These are phyloP conservation scores for Pollachius pollachius DNA, from an alignment of 2,113 vertebrate species.

Conservation along the genomic window DNA sequence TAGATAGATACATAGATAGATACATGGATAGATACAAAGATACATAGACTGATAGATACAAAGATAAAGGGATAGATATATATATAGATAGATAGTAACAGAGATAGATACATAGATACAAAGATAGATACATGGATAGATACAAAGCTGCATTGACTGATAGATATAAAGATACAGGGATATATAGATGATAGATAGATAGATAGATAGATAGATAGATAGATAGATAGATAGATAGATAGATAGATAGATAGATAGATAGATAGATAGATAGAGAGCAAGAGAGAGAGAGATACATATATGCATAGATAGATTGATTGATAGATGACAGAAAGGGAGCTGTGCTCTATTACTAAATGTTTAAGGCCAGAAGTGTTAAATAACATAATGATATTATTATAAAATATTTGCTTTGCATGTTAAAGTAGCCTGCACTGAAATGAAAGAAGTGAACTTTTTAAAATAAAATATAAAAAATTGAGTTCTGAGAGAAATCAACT, in stretches of 20 bases:
- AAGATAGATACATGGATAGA: background rate
- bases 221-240: conserved; percentile 13
- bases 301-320: background rate
- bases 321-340: background rate
- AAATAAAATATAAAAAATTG: too few species aligned
- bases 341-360: too few species aligned
- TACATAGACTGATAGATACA: background rate
- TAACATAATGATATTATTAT: too few species aligned
- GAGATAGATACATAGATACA: conserved; percentile 3
- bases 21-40: background rate
- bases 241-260: background rate
- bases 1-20: background rate
- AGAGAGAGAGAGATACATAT: background rate
- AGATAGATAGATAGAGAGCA: background rate
- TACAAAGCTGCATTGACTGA: too few species aligned
- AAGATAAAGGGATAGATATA: background rate
- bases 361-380: too few species aligned
- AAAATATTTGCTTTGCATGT: too few species aligned
- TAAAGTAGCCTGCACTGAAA: too few species aligned
- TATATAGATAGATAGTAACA: background rate
- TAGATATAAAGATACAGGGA: too few species aligned
- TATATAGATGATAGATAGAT: background rate
- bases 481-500: too few species aligned
- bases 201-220: conserved; percentile 5
- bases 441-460: too few species aligned